Base-by-base conservation (phyloP, 37 sponge, comb jelly and placozoan genomes). In the Sycon ciliatum region DNA sequence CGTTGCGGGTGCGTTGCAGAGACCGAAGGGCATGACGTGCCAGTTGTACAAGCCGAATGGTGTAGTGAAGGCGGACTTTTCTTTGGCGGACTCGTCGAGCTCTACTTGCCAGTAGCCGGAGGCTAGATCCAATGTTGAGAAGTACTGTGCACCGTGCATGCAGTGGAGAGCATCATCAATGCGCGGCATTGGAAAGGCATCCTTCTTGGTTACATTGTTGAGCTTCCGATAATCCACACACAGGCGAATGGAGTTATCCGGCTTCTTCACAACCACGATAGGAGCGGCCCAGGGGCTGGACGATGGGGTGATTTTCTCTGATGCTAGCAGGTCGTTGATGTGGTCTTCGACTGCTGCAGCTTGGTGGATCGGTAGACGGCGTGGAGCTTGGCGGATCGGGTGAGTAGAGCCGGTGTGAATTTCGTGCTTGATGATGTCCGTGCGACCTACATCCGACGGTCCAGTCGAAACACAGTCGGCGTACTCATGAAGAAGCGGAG, bases 21-120 rank as follows among this genome's bases (percentile, higher is more conserved):
- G 32, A 9, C 79, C 79, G 57, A 79, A 79, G 20, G 79, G 79
- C 79, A 79, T 79, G 32, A 49, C 32, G 20, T 34, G 28, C 3
- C 71, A 79, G 20, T 72, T 63, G 34, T 57, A 79, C 13, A 79
- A 36, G 13, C 79, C 79, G 34, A 40, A 22, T 38, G 40, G 60
- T 4, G 78, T 77, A 20, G 56, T 34, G 42, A 77, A 68, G 24
- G 68, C 69, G 27, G 68, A 35, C 37, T 80, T 80, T 38, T 46
- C 39, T 18, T 28, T 56, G 32, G 49, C 76, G 1, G 67, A 49
- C 1, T 69, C 77, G 33, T 64, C 54, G 27, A 82, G 29, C 34
- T 36, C 67, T 30, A 82, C 71, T 36, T 82, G 83, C 83, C 83
- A 82, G 62, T 82, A 82, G 28, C 83, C 77, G n/a, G 53, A 40